A percentile compares a stretch with the other conserved stretches of the same genome.
phyloP scores from a whole-genome alignment of 2,797 vertebrate genomes.

The Crenichthys baileyi region DNA sequence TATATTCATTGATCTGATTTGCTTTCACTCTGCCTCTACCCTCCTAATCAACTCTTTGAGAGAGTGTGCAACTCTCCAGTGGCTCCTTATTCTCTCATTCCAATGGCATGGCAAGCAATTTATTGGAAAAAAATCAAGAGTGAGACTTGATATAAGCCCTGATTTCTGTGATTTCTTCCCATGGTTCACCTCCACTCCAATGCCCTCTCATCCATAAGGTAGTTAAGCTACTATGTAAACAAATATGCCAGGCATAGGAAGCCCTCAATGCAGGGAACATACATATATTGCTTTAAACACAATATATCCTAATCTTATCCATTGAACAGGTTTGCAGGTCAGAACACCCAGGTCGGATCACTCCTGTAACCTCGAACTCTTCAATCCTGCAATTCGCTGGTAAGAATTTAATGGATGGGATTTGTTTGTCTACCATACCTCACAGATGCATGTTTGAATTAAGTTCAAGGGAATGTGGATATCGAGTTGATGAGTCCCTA shows the following conservation, averaged over 20 bases:
- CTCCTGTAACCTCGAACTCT: neutral
- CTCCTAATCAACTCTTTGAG: conserved; percentile 9
- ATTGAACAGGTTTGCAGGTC: neutral
- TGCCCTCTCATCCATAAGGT: neutral
- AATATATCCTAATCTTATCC: neutral
- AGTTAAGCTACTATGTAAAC: neutral
- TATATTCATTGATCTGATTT: conserved; percentile 15
- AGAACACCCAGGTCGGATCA: neutral
- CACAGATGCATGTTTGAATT: neutral
- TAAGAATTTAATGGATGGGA: neutral
- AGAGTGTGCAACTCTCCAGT: neutral
- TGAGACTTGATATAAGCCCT: conserved; percentile 1
- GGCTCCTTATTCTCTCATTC: conserved; percentile 3
- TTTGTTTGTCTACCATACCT: neutral
- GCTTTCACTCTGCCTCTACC: neutral
- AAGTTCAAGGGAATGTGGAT: neutral
- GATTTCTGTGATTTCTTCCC: conserved; percentile 1
- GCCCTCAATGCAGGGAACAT: neutral
- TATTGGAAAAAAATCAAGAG: conserved; percentile 7
- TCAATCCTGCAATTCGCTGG: neutral
- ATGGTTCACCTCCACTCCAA: neutral
- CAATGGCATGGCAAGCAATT: neutral
- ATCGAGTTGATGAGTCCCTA: neutral
- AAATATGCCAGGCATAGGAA: neutral
- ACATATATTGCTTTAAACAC: neutral